A percentile compares a stretch with the other conserved stretches of the same genome.
Conservation (phyloP, 2,113 vertebrate genomes). For the Ciconia stormi region DNA sequence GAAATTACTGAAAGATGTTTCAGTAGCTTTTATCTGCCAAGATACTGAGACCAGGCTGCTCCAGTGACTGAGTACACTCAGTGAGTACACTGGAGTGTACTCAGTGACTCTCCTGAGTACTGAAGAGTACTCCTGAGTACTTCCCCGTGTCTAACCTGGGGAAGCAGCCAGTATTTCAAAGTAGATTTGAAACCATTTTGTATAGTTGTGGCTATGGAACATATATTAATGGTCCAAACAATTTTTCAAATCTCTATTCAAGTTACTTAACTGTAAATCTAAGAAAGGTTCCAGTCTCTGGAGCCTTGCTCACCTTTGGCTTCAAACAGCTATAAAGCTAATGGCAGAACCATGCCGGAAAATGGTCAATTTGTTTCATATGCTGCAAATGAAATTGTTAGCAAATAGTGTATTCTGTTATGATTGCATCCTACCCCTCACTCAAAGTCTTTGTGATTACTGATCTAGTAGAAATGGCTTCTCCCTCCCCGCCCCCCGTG, state of each 20-base stretch:
- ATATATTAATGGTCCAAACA: neutral
- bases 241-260: neutral
- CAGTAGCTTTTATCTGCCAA: neutral
- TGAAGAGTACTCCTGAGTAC: too few relatives aligned
- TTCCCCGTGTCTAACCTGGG: accelerated
- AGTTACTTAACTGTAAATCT: neutral
- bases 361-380: neutral
- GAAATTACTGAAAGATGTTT: neutral
- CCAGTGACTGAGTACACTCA: neutral
- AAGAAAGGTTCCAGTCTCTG: neutral
- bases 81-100: too few relatives aligned
- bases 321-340: neutral
- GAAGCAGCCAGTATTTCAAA: neutral
- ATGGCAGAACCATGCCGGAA: neutral
- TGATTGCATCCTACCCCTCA: neutral
- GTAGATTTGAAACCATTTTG: neutral
- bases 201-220: neutral
- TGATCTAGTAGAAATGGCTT: neutral
- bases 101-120: too few relatives aligned
- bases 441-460: neutral
- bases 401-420: neutral
- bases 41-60: neutral
- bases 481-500: too few relatives aligned
- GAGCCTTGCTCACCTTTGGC: neutral
- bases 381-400: neutral